phyloP scores from a whole-genome alignment of 1,140 invertebrate genomes.

The Drosophila lacteicornis region DNA sequence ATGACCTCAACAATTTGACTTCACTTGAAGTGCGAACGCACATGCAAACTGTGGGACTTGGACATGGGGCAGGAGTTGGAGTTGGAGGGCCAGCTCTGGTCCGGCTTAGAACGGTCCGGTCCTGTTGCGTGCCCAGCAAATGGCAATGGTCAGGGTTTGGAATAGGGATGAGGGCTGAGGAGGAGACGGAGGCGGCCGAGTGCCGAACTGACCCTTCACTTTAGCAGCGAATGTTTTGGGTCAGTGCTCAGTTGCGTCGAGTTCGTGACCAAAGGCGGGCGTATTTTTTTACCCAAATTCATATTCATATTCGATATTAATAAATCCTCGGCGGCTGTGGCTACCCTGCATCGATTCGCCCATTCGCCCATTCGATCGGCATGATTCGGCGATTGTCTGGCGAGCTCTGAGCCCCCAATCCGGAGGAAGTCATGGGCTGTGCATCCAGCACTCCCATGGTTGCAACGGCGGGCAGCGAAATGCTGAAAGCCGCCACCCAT shows the following conservation, averaged over 20 bases:
- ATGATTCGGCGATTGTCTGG: conserved; percentile 60
- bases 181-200: conserved; percentile 10
- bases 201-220: conserved; percentile 68
- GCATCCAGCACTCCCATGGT: conserved; percentile 84
- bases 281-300: conserved; percentile 50
- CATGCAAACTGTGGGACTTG: conserved; percentile 48
- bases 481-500: conserved; percentile 82
- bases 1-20: conserved; percentile 80
- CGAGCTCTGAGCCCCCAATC: conserved; percentile 15
- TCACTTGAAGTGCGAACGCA: conserved; percentile 77
- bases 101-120: conserved; percentile 37
- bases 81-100: conserved; percentile 2
- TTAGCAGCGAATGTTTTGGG: conserved; percentile 61
- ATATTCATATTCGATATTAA: conserved; percentile 61
- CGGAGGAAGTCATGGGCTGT: conserved; percentile 75
- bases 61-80: neutral
- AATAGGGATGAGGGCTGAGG: neutral
- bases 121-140: conserved; percentile 72
- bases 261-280: conserved; percentile 77
- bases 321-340: conserved; percentile 40
- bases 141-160: conserved; percentile 32
- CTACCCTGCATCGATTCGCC: conserved; percentile 24
- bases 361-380: conserved; percentile 25
- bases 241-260: conserved; percentile 79
- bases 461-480: conserved; percentile 80